A percentile compares a stretch with the other conserved stretches of the same genome.
These are phyloP conservation scores for Nymphalis io DNA, from an alignment of 1,140 invertebrate species.

Conservation along the genomic window DNA sequence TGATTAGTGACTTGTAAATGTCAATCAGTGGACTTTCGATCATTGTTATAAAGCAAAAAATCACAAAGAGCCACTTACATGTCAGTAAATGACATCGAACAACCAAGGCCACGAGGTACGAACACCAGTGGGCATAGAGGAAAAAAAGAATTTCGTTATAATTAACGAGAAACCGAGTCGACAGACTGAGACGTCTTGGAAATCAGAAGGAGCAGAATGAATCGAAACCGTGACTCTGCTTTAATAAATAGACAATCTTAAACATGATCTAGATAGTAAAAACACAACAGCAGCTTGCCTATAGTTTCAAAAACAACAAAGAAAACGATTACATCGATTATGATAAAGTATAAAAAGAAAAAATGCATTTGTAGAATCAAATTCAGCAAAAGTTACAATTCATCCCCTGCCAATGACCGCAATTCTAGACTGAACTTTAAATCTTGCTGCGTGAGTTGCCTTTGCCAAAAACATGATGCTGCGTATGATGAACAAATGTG, in stretches of 20 bases:
- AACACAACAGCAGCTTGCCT: slow-evolving; percentile 63
- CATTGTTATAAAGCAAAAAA: slow-evolving; percentile 44
- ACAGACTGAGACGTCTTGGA: slow-evolving; percentile 59
- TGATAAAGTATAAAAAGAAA: slow-evolving; percentile 59
- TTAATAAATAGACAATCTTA: slow-evolving; percentile 70
- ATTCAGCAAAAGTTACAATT: slow-evolving; percentile 66
- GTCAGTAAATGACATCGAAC: slow-evolving; percentile 45
- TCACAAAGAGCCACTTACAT: slow-evolving; percentile 43
- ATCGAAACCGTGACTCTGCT: slow-evolving; percentile 68
- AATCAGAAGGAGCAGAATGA: slow-evolving; percentile 71
- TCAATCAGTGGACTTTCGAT: slow-evolving; percentile 61
- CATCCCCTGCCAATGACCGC: slow-evolving; percentile 75
- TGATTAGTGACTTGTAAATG: slow-evolving; percentile 62
- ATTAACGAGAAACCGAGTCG: slow-evolving; percentile 62
- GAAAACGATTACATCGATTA: slow-evolving; percentile 70
- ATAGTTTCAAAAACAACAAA: slow-evolving; percentile 74
- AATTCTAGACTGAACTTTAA: slow-evolving; percentile 38
- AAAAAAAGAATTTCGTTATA: slow-evolving; percentile 66
- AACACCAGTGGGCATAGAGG: slow-evolving; percentile 45
- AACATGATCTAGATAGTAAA: slow-evolving; percentile 74
- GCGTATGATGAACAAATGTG: slow-evolving; percentile 60
- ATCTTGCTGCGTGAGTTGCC: slow-evolving; percentile 32
- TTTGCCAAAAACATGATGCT: slow-evolving; percentile 48
- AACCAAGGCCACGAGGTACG: slow-evolving; percentile 45
- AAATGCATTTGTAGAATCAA: slow-evolving; percentile 63